phyloP scores from a whole-genome alignment of 2,113 vertebrate species.

The Blennius ocellaris region DNA sequence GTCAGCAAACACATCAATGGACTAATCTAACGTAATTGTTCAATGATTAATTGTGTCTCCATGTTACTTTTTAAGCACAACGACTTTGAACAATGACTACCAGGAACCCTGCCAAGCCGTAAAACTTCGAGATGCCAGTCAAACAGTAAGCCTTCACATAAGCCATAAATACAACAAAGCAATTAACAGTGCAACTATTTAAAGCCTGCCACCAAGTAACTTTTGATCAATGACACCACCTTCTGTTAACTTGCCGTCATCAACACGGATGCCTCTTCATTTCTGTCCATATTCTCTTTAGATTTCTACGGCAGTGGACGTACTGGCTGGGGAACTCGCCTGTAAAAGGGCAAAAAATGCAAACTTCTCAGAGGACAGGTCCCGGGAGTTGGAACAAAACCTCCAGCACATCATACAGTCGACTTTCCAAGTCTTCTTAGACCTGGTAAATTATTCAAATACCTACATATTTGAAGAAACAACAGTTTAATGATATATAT shows the following conservation, averaged over 20 bases:
- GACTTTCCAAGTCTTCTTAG: constrained; percentile 51
- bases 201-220: neutral
- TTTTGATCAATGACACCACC: constrained; percentile 25
- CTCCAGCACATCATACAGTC: constrained; percentile 52
- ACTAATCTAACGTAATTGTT: neutral
- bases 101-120: constrained; percentile 20
- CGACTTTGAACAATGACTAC: neutral
- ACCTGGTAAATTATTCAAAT: constrained; percentile 44
- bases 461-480: neutral
- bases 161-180: neutral
- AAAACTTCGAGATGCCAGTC: constrained; percentile 22
- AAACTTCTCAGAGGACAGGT: constrained; percentile 23
- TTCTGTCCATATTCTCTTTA: constrained; percentile 11
- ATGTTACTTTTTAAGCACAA: neutral
- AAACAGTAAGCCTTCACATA: constrained; percentile 19
- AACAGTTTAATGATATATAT: neutral
- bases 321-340: constrained; percentile 39
- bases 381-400: constrained; percentile 35
- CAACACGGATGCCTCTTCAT: neutral
- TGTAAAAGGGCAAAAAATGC: constrained; percentile 37
- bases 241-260: constrained; percentile 13
- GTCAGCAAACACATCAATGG: neutral
- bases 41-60: neutral
- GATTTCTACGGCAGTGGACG: constrained; percentile 60
- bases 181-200: neutral